phyloP scores from a whole-genome alignment of 2,113 vertebrate genomes.

The Scolopax mira region DNA sequence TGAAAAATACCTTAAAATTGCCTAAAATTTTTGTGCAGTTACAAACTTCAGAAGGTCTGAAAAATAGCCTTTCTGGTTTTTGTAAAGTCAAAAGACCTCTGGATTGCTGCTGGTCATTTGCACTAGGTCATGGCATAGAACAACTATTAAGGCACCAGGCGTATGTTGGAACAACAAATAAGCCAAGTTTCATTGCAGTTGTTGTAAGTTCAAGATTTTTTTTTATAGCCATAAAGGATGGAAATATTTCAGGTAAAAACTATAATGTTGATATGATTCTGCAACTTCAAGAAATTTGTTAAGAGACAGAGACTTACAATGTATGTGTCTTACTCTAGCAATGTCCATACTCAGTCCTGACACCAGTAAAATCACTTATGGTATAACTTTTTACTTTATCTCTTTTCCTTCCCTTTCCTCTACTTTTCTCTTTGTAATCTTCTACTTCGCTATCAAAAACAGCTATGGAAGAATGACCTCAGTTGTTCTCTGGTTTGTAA shows the following conservation, averaged over 20 bases:
- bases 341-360: background rate
- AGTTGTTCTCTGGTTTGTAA: slow-evolving; percentile 65
- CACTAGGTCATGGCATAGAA: background rate
- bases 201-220: background rate
- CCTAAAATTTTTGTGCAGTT: background rate
- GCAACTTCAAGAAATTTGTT: background rate
- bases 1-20: background rate
- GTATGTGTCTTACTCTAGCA: background rate
- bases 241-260: background rate
- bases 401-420: slow-evolving; percentile 28
- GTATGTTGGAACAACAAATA: background rate
- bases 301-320: background rate
- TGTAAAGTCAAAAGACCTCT: background rate
- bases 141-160: background rate
- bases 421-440: slow-evolving; percentile 49
- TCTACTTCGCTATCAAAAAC: slow-evolving; percentile 55
- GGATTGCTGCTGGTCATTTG: background rate
- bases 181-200: background rate
- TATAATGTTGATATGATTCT: background rate
- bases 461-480: slow-evolving; percentile 54
- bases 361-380: background rate
- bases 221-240: background rate
- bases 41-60: background rate
- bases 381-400: slow-evolving; percentile 30
- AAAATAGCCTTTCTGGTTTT: background rate